A percentile compares a stretch with the other conserved stretches of the same genome.
Evolutionary conservation across 2,113 vertebrate genomes (phyloP).

Genomic region (Ctenomys sociabilis): DNA sequence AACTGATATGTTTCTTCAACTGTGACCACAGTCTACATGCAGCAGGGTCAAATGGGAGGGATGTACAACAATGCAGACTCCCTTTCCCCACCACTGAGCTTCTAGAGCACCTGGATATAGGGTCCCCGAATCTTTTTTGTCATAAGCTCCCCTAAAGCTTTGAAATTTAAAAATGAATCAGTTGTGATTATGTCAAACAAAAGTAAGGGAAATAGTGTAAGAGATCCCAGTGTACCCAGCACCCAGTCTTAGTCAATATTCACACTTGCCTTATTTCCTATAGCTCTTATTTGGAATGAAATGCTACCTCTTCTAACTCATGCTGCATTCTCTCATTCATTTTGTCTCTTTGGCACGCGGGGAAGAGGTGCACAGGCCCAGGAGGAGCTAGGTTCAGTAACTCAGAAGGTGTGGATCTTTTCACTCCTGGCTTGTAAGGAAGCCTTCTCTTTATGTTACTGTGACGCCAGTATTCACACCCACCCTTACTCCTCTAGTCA

Average conservation of each 20-base stretch:
- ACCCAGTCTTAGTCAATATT: conserved; percentile 16
- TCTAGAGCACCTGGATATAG: not conserved
- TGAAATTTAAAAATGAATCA: not conserved
- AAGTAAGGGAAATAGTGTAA: conserved; percentile 10
- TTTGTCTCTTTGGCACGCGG: not conserved
- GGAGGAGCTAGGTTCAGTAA: not conserved
- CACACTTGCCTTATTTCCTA: conserved; percentile 19
- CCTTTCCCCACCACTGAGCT: not conserved
- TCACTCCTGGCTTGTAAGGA: not conserved
- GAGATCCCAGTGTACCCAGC: not conserved
- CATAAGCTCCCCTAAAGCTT: not conserved
- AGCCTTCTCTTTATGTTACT: not conserved
- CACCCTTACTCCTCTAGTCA: not conserved
- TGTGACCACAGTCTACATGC: not conserved
- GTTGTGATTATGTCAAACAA: conserved; percentile 7
- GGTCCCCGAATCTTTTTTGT: not conserved
- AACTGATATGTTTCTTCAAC: not conserved
- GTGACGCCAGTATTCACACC: not conserved
- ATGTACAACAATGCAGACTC: not conserved
- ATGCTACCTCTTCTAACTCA: not conserved
- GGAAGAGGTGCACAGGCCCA: not conserved
- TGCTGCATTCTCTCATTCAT: not conserved
- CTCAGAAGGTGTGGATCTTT: not conserved
- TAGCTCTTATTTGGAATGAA: conserved; percentile 4
- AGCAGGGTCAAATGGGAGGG: not conserved